Conservation (phyloP, 2,888 invertebrate species). For the Macrosiphum euphorbiae region DNA sequence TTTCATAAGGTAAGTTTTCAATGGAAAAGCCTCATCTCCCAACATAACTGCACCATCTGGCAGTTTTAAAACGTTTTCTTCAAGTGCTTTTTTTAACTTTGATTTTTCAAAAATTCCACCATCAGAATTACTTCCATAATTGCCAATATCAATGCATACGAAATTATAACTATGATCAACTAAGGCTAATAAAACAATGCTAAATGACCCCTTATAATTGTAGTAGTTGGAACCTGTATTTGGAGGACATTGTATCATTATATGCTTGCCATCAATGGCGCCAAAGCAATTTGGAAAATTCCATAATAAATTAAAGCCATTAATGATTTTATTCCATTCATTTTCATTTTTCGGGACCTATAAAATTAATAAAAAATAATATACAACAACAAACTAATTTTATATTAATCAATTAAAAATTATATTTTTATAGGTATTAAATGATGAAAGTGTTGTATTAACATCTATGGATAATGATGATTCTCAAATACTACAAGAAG, state of each 20-base stretch:
- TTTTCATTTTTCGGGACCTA: constrained; percentile 12
- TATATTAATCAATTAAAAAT: constrained; percentile 26
- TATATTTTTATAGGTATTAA: constrained; percentile 32
- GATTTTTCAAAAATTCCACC: constrained; percentile 40
- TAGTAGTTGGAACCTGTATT: constrained; percentile 65
- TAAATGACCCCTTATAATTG: constrained; percentile 66
- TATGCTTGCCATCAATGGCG: constrained; percentile 66
- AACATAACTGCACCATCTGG: neutral
- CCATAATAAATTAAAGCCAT: neutral
- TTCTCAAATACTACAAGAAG: constrained; percentile 8
- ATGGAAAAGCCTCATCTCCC: constrained; percentile 30
- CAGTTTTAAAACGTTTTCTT: neutral
- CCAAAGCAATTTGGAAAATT: constrained; percentile 13
- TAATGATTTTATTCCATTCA: constrained; percentile 4
- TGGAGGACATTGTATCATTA: no score
- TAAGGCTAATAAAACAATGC: constrained; percentile 45
- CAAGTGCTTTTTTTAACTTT: neutral
- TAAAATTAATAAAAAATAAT: constrained; percentile 2
- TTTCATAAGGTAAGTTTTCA: constrained; percentile 33
- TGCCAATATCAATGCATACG: neutral
- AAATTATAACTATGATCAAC: constrained; percentile 36
- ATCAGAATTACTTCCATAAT: constrained; percentile 22
- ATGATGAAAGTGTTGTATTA: neutral
- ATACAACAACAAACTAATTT: neutral
- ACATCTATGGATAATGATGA: neutral